Evolutionary conservation across 2,113 vertebrate genomes (phyloP).

Genomic region (Heliornis fulica): DNA sequence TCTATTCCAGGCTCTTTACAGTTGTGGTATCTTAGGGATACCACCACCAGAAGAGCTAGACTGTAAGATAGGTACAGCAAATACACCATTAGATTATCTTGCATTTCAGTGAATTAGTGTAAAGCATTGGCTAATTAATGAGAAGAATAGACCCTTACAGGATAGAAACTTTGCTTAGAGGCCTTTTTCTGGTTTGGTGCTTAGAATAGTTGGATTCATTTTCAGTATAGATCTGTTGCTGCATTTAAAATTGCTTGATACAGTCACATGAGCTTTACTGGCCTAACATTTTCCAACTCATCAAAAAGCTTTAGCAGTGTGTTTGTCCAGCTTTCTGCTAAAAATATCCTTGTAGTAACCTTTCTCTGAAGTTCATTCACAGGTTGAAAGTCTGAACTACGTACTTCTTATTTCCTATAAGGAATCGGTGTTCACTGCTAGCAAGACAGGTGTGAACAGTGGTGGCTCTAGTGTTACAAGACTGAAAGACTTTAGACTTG

Average conservation of each 20-base stretch:
- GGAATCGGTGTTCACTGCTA: background rate
- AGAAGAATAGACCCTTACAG: background rate
- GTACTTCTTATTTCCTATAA: background rate
- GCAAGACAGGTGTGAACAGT: background rate
- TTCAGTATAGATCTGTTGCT: background rate
- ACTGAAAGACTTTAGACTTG: background rate
- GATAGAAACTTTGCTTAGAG: background rate
- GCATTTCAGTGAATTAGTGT: background rate
- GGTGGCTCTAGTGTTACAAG: background rate
- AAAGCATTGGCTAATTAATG: background rate
- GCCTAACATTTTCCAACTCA: background rate
- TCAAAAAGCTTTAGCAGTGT: background rate
- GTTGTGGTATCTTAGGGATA: background rate
- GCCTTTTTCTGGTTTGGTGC: background rate
- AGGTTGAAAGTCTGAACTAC: background rate
- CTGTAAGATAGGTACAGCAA: background rate
- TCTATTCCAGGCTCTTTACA: background rate
- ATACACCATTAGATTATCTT: background rate
- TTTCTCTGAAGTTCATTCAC: background rate
- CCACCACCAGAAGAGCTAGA: background rate
- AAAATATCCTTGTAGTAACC: background rate
- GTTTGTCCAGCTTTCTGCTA: background rate
- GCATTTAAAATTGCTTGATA: background rate
- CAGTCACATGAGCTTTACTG: background rate
- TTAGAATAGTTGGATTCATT: background rate